A percentile compares a stretch with the other conserved stretches of the same genome.
These are phyloP conservation scores for Corydoras sp. DNA, from an alignment of 2,113 vertebrate species.

Conservation along the genomic window DNA sequence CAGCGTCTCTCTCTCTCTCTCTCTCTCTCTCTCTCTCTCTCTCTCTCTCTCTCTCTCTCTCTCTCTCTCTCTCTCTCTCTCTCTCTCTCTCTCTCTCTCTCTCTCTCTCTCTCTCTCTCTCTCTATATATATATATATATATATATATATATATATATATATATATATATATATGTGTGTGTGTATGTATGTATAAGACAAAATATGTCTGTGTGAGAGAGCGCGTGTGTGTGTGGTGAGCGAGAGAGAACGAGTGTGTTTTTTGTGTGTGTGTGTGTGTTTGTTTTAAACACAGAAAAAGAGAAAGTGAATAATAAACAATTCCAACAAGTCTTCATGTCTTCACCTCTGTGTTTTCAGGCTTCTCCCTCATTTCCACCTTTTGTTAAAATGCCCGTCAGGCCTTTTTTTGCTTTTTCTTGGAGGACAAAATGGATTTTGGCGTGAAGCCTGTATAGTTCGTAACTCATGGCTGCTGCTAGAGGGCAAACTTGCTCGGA, in stretches of 20 bases:
- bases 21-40: no score
- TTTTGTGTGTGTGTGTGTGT: background rate
- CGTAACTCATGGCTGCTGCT: background rate
- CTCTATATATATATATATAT: no score
- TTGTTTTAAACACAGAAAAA: background rate
- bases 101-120: no score
- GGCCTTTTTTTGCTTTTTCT: background rate
- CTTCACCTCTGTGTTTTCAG: background rate
- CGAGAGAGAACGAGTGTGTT: background rate
- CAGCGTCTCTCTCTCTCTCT: no score
- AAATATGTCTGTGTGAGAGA: no score
- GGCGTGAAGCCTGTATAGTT: background rate
- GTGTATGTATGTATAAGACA: no score
- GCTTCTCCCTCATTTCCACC: background rate
- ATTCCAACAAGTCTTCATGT: background rate
- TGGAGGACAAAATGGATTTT: background rate
- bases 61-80: no score
- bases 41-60: no score
- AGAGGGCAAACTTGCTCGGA: slow-evolving; percentile 28
- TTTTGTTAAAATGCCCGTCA: background rate
- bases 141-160: no score
- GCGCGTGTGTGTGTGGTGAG: no score
- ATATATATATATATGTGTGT: no score
- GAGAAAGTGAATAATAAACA: background rate
- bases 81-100: no score